Base-by-base conservation (phyloP, 2,888 invertebrate genomes). In the Rotaria socialis region DNA sequence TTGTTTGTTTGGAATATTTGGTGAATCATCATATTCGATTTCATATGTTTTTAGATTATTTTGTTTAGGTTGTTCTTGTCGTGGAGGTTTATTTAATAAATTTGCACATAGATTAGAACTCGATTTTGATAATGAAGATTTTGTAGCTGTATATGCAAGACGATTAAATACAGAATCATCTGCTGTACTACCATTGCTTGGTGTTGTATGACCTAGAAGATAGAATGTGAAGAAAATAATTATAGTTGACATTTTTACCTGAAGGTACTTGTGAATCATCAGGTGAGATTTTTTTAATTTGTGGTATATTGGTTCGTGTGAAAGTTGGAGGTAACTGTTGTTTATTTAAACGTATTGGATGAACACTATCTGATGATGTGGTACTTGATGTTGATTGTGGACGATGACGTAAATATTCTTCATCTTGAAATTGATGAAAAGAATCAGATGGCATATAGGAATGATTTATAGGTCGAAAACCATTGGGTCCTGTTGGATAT, bases 311-410 rank as follows among this genome's bases (percentile, higher is more conserved):
- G 5, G 35, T 41, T 35, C 35, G 1, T 6, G 19, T 35, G 35
- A 19, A 67, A 35, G 67, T 35, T 19, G 67, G 67, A 35, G 67
- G 67, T 67, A 67, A 67, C 16, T 35, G 43, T 47, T 43, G 80
- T 80, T 47, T 41, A 22, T 22, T 80, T n/a, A 80, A 11, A 19
- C 80, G 80, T 80, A 43, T 43, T 80, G 19, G 43, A 80, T 80
- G 47, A 24, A 47, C 24, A 80, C 80, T 80, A 47, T 80, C 80
- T 14, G 80, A 80, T 80, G 80, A 80, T 47, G 80, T 80, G 47
- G 80, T 80, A 47, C 80, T 80, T n/a, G 80, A 80, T 43, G 80
- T 80, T 80, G 80, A 80, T 80, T 80, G 80, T 3, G 80, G 47
- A n/a, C 80, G 80, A 80, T 80, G 47, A 14, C 80, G 43, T n/a